phyloP scores from a whole-genome alignment of 1,140 invertebrate genomes.

The Sarcophaga peregrina region DNA sequence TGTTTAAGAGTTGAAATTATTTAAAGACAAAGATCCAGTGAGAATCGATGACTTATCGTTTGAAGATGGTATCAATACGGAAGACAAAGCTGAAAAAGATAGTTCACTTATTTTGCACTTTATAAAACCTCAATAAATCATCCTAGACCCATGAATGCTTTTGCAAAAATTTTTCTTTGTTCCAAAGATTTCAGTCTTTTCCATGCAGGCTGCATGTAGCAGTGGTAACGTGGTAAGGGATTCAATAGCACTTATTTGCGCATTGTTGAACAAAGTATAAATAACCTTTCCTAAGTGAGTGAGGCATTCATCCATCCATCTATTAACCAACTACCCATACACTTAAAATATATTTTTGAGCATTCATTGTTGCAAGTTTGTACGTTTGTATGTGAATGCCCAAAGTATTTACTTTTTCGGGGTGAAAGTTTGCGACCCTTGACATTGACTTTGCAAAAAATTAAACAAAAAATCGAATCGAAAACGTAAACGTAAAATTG shows the following conservation, averaged over 20 bases:
- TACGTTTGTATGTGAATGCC: neutral
- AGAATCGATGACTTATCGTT: too few relatives aligned
- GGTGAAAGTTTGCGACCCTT: conserved; percentile 32
- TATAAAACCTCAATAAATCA: too few relatives aligned
- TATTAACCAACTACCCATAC: neutral
- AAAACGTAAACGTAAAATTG: conserved; percentile 27
- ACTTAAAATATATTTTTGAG: neutral
- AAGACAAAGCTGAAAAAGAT: too few relatives aligned
- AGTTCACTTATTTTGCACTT: too few relatives aligned
- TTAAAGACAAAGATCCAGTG: too few relatives aligned
- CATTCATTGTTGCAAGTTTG: conserved; percentile 19
- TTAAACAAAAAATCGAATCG: neutral
- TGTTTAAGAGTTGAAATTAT: too few relatives aligned
- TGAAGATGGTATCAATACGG: too few relatives aligned
- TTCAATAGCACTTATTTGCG: conserved; percentile 36
- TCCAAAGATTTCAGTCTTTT: neutral
- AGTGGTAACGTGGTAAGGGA: neutral
- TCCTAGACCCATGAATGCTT: too few relatives aligned
- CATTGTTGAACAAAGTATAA: conserved; percentile 32
- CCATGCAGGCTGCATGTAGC: neutral
- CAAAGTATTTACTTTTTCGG: neutral
- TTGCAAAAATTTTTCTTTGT: too few relatives aligned
- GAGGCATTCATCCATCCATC: neutral
- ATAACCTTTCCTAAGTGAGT: conserved; percentile 15
- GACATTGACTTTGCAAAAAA: conserved; percentile 41